phyloP scores from a whole-genome alignment of 2,797 vertebrate genomes.

The Chromis chromis region DNA sequence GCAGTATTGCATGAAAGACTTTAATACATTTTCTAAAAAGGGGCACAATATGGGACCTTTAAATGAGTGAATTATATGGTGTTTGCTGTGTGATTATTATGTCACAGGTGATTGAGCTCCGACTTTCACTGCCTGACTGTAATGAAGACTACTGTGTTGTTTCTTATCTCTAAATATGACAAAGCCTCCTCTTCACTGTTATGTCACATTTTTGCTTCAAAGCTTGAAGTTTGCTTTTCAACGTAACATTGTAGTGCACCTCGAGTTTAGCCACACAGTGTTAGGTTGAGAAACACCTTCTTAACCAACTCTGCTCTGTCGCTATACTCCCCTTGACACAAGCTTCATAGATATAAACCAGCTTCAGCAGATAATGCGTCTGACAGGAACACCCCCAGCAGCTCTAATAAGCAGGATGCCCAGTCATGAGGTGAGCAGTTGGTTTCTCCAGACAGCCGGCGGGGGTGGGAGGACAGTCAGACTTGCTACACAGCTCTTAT shows the following conservation, averaged over 20 bases:
- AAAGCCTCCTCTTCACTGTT: neutral
- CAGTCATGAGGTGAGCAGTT: conserved; percentile 96
- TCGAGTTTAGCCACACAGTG: conserved; percentile 10
- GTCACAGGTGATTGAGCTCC: conserved; percentile 39
- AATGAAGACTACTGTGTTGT: conserved; percentile 39
- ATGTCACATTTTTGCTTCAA: conserved; percentile 44
- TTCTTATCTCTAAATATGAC: conserved; percentile 33
- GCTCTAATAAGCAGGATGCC: conserved; percentile 99
- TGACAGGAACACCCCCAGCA: conserved; percentile 98
- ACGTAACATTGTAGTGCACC: conserved; percentile 31
- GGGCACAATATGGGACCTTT: neutral
- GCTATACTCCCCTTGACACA: conserved; percentile 94
- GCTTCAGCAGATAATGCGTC: conserved; percentile 99
- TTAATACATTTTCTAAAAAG: too few species aligned
- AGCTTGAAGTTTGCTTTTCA: conserved; percentile 54
- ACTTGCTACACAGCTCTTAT: conserved; percentile 5
- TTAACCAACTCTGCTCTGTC: conserved; percentile 86
- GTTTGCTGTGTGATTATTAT: conserved; percentile 29
- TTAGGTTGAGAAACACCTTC: conserved; percentile 65
- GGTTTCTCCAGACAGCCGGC: conserved; percentile 23
- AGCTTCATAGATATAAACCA: conserved; percentile 99
- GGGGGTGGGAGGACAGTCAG: neutral
- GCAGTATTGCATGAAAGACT: too few species aligned
- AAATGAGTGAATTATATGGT: conserved; percentile 24
- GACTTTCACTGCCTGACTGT: conserved; percentile 46